Evolutionary conservation across 1,140 invertebrate genomes (phyloP), one percentile per base, ranked within the genome.

Genomic region (Bicyclus anynana): DNA sequence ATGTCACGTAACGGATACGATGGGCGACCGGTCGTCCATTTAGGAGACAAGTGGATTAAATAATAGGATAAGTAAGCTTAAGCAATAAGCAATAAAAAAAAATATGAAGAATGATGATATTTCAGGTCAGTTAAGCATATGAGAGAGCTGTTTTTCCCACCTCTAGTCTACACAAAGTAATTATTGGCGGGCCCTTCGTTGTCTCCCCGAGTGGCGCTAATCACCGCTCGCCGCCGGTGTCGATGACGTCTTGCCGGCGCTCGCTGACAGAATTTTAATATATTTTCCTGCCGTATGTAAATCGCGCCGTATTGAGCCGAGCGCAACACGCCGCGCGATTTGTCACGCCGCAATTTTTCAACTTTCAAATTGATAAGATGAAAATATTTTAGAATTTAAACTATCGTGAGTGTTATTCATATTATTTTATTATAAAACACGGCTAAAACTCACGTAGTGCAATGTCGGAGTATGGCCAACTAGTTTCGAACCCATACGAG

Each of bases 231-330:
- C 69, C 77, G 74, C 74, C 67, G 81, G 78, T 86, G 83, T 63
- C 78, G 55, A 73, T 83, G 83, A 86, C 83, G 79, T 56, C 66
- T 72, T 73, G 71, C 71, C 67, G 62, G 67, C 78, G 70, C 67
- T 63, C 73, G 72, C 69, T 86, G 80, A 86, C 83, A 86, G 81
- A 33, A 76, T 84, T 86, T 86, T 86, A 86, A 86, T 86, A 84
- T 84, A 84, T 83, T 83, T 83, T 73, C 69, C 67, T 74, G 79
- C 67, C 68, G 73, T 81, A 86, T 86, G 81, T 82, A 80, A 86
- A 86, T 83, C 67, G 59, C 42, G 63, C 77, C 75, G 54, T 66
- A 68, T 69, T 56, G 62, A 70, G 56, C 54, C 54, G 59, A 52
- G 65, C 51, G 61, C 67, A 65, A 59, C 63, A 66, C 65, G 61